Conservation (phyloP, 1,140 invertebrate genomes). For the Pseudomyrmex sp. region DNA sequence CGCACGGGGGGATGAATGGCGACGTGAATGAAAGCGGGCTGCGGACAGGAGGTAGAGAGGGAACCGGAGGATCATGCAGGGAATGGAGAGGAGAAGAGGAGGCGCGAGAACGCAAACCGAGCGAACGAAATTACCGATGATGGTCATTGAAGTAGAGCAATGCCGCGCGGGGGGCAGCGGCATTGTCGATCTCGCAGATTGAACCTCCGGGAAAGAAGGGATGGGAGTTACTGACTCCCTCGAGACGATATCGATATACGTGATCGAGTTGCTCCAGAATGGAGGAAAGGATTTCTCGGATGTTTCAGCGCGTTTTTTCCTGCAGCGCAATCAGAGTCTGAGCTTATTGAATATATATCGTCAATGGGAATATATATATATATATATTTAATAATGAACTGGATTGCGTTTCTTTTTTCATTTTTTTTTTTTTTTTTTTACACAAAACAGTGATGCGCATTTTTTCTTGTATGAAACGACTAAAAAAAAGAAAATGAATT, state of each 20-base stretch:
- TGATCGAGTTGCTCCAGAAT: conserved; percentile 24
- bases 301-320: neutral
- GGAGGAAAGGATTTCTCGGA: neutral
- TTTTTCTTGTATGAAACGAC: neutral
- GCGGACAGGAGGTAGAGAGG: neutral
- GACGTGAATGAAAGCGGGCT: conserved; percentile 44
- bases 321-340: neutral
- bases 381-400: too few species aligned
- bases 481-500: neutral
- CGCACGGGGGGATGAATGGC: conserved; percentile 47
- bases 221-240: conserved; percentile 31
- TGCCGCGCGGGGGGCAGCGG: conserved; percentile 24
- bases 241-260: conserved; percentile 21
- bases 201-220: neutral
- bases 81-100: neutral
- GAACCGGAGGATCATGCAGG: neutral
- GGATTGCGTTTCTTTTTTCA: neutral
- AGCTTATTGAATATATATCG: neutral
- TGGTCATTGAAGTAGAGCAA: conserved; percentile 62
- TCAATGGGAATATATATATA: neutral
- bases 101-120: conserved; percentile 56
- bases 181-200: conserved; percentile 44
- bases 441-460: too few species aligned
- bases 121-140: conserved; percentile 64
- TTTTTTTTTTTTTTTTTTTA: neutral